A percentile compares a stretch with the other conserved stretches of the same genome.
Evolutionary conservation across 2,113 vertebrate species (phyloP).

Genomic region (Andinoacara biseriatus): DNA sequence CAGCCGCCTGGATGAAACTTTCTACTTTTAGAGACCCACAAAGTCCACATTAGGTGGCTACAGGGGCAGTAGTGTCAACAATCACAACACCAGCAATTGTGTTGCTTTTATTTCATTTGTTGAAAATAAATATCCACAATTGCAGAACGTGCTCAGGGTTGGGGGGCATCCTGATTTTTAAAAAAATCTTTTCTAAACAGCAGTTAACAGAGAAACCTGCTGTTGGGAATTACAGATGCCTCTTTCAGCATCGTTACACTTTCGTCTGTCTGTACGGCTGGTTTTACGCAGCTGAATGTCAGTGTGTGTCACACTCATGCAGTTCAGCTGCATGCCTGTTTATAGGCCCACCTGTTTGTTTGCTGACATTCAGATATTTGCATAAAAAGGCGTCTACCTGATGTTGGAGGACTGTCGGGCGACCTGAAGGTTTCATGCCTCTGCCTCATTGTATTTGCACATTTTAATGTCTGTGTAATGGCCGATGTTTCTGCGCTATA

Average conservation of each 20-base stretch:
- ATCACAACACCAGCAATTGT: too few relatives aligned
- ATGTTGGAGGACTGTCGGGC: background rate
- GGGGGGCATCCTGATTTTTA: background rate
- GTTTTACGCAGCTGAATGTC: background rate
- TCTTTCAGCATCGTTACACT: conserved; percentile 5
- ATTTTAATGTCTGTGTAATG: background rate
- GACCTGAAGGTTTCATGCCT: background rate
- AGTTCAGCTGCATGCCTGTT: background rate
- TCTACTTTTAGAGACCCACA: background rate
- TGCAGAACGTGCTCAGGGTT: too few relatives aligned
- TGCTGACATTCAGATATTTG: background rate
- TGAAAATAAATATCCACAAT: too few relatives aligned
- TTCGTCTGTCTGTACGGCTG: background rate
- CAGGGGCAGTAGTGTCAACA: background rate
- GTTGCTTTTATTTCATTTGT: too few relatives aligned
- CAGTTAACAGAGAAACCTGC: background rate
- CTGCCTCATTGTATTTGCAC: background rate
- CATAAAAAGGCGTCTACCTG: background rate
- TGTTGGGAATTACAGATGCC: background rate
- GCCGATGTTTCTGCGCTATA: background rate
- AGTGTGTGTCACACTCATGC: background rate
- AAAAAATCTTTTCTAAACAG: background rate
- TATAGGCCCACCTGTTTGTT: background rate
- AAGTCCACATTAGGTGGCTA: background rate
- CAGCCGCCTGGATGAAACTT: background rate